Evolutionary conservation across 2,888 invertebrate genomes (phyloP).

Genomic region (Sabellastarte sp.): DNA sequence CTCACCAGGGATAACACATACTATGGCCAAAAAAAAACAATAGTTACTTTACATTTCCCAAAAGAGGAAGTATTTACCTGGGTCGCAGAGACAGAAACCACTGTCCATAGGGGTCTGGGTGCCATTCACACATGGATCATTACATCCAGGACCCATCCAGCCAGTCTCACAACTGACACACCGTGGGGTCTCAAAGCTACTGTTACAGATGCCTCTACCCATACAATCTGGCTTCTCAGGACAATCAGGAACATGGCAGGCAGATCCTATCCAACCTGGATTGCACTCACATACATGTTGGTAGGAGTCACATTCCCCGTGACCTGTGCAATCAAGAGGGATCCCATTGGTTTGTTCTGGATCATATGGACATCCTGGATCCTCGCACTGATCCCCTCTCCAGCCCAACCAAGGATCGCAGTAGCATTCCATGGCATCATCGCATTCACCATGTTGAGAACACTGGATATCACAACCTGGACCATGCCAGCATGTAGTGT

Average conservation of each 20-base stretch:
- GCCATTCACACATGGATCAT: conserved; percentile 41
- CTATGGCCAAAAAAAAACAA: no score
- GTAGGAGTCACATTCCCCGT: conserved; percentile 40
- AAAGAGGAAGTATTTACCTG: conserved; percentile 10
- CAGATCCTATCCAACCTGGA: conserved; percentile 36
- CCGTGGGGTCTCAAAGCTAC: conserved; percentile 30
- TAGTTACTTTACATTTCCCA: no score
- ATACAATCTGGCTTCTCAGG: conserved; percentile 37
- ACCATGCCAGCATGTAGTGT: conserved; percentile 39
- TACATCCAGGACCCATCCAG: conserved; percentile 43
- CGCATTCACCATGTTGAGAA: conserved; percentile 37
- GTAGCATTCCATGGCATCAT: conserved; percentile 28
- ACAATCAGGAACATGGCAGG: conserved; percentile 38
- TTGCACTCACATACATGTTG: conserved; percentile 35
- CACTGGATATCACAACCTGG: conserved; percentile 40
- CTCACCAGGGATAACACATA: no score
- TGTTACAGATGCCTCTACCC: conserved; percentile 33
- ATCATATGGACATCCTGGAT: conserved; percentile 38
- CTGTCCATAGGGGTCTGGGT: conserved; percentile 32
- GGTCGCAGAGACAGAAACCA: conserved; percentile 36
- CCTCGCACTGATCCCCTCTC: conserved; percentile 38
- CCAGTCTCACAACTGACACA: conserved; percentile 34
- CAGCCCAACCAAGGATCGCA: conserved; percentile 39
- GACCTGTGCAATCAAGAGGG: conserved; percentile 34
- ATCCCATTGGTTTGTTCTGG: conserved; percentile 16